Evolutionary conservation across 2,797 vertebrate species (phyloP).

Genomic region (Etheostoma nigrum): DNA sequence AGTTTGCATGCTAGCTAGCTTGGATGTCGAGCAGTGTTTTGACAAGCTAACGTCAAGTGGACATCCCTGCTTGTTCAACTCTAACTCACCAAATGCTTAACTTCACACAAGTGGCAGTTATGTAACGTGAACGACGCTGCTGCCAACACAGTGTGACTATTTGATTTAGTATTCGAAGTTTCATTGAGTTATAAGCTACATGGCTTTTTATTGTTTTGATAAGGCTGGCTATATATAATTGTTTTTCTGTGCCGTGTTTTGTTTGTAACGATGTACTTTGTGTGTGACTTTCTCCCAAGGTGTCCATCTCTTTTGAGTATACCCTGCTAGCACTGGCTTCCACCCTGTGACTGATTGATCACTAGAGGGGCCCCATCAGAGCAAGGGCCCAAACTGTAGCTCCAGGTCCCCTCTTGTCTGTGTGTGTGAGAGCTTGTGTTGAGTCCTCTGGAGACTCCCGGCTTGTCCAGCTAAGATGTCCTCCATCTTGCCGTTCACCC

Average conservation of each 20-base stretch:
- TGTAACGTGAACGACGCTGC: background rate
- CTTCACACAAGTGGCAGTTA: conserved; percentile 6
- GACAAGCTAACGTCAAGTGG: conserved; percentile 41
- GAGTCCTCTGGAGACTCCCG: conserved; percentile 63
- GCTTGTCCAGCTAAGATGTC: conserved; percentile 88
- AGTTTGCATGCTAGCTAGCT: conserved; percentile 37
- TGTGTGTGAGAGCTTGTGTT: conserved; percentile 42
- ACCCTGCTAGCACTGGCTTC: conserved; percentile 63
- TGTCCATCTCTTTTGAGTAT: conserved; percentile 53
- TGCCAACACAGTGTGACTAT: background rate
- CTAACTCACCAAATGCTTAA: conserved; percentile 13
- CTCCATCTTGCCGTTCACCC: conserved; percentile 98
- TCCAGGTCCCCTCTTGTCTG: conserved; percentile 61
- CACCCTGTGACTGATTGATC: conserved; percentile 64
- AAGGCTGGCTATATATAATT: background rate
- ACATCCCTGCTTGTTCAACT: conserved; percentile 22
- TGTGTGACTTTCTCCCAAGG: conserved; percentile 60
- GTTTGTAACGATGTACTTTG: conserved; percentile 53
- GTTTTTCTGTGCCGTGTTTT: conserved; percentile 13
- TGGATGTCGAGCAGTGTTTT: conserved; percentile 32
- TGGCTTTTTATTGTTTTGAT: conserved; percentile 4
- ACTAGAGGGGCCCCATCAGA: conserved; percentile 71
- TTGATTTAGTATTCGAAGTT: background rate
- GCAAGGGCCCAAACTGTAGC: conserved; percentile 72
- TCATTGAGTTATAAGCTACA: background rate